Percentiles rank a stretch among this genome's conserved stretches.
phyloP scores from a whole-genome alignment of 2,797 vertebrate species.

The Thunnus albacares region DNA sequence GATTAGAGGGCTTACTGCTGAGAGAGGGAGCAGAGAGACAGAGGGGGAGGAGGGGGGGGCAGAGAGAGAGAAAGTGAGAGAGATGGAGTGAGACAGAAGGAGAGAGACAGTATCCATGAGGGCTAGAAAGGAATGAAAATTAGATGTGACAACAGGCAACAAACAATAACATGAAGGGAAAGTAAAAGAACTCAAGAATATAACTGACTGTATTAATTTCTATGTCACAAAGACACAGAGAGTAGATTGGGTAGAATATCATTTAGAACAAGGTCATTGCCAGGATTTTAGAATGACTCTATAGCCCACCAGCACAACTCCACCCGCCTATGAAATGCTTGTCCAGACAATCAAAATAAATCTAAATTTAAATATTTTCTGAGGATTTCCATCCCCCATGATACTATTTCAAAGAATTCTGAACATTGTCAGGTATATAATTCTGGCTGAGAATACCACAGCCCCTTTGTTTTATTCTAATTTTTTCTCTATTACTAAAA shows the following conservation, averaged over 20 bases:
- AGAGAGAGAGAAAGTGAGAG: slow-evolving; percentile 28
- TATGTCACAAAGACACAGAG: neutral
- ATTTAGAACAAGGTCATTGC: neutral
- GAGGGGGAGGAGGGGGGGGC: slow-evolving; percentile 17
- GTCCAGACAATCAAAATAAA: too few relatives aligned
- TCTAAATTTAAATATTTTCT: too few relatives aligned
- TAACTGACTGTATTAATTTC: neutral
- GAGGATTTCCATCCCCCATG: too few relatives aligned
- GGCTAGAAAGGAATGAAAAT: slow-evolving; percentile 37
- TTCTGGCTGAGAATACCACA: too few relatives aligned
- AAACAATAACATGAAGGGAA: slow-evolving; percentile 11
- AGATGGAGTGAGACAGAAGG: slow-evolving; percentile 29
- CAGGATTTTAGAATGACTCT: neutral
- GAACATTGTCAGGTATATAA: too few relatives aligned
- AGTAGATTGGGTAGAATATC: neutral
- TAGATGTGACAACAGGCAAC: slow-evolving; percentile 21
- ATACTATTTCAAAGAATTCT: too few relatives aligned
- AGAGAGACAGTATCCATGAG: slow-evolving; percentile 22
- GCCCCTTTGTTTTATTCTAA: too few relatives aligned
- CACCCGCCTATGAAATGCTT: neutral
- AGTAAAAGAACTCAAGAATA: slow-evolving; percentile 10
- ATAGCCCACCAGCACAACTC: neutral
- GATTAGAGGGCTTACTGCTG: slow-evolving; percentile 85
- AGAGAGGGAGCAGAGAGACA: slow-evolving; percentile 61
- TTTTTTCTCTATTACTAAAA: too few relatives aligned